Conservation (phyloP, 2,797 vertebrate genomes). For the Pseudocheirus occidentalis region DNA sequence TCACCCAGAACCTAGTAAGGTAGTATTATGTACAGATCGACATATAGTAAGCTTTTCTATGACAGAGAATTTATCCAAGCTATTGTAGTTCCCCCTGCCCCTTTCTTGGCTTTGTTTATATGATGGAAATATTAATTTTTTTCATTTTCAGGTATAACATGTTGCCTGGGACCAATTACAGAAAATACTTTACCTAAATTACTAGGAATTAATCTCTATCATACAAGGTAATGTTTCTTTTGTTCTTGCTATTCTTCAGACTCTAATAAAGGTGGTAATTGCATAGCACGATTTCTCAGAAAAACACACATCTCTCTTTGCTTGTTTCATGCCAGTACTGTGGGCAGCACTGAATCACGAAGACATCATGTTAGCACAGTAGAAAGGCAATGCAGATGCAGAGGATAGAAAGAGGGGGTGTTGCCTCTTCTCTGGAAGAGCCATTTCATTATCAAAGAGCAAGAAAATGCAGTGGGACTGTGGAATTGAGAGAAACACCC, state of each 20-base stretch:
- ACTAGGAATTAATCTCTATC: not conserved
- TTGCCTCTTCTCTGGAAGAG: not conserved
- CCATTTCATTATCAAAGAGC: not conserved
- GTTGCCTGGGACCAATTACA: not conserved
- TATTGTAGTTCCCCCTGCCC: not conserved
- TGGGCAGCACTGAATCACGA: not conserved
- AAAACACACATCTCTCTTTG: rapidly evolving
- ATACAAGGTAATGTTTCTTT: not conserved
- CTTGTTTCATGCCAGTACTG: not conserved
- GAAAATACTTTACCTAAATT: not conserved
- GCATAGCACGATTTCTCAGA: not conserved
- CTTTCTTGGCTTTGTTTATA: not conserved
- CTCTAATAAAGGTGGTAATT: not conserved
- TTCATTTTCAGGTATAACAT: not conserved
- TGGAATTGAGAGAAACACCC: not conserved
- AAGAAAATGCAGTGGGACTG: not conserved
- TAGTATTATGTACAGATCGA: not conserved
- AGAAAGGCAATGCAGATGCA: not conserved
- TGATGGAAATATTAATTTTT: not conserved
- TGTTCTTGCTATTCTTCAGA: rapidly evolving
- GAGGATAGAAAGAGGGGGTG: not conserved
- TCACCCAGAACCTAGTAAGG: not conserved
- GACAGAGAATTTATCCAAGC: not conserved
- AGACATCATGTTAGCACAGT: not conserved
- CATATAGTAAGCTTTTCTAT: not conserved